These are phyloP conservation scores for Oreochromis spilurus DNA, from an alignment of 2,113 vertebrate species.

Conservation along the genomic window DNA sequence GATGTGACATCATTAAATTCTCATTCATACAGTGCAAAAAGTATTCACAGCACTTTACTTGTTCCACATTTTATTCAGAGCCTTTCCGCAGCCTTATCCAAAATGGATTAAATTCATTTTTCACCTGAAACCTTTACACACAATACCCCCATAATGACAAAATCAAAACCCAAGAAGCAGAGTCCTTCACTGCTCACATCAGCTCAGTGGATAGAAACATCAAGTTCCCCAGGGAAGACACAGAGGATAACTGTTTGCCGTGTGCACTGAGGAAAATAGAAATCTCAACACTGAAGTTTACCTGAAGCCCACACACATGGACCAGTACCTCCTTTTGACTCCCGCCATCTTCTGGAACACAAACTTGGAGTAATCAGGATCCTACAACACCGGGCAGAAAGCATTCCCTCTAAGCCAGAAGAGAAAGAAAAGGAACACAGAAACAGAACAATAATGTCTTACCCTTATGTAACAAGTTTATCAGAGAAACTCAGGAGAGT, in stretches of 20 bases:
- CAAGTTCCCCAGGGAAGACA: background rate
- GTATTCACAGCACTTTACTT: fast-evolving
- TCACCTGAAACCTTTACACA: background rate
- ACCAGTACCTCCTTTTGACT: too few relatives aligned
- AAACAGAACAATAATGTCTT: too few relatives aligned
- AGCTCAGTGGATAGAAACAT: background rate
- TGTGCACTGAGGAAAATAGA: background rate
- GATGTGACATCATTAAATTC: background rate
- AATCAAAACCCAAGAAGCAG: background rate
- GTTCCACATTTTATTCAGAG: background rate
- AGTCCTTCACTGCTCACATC: background rate
- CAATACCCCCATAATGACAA: background rate
- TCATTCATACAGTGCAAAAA: background rate
- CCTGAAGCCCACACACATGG: too few relatives aligned
- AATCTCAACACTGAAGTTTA: too few relatives aligned
- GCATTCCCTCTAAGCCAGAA: too few relatives aligned
- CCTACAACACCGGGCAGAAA: too few relatives aligned
- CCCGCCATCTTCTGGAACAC: too few relatives aligned
- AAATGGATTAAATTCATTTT: background rate
- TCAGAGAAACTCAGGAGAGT: too few relatives aligned
- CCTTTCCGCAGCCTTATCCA: background rate
- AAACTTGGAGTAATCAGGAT: too few relatives aligned
- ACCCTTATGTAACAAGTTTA: too few relatives aligned
- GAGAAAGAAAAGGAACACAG: too few relatives aligned
- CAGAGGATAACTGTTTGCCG: background rate